Evolutionary conservation across 2,113 vertebrate genomes (phyloP).

Genomic region (Egretta garzetta): DNA sequence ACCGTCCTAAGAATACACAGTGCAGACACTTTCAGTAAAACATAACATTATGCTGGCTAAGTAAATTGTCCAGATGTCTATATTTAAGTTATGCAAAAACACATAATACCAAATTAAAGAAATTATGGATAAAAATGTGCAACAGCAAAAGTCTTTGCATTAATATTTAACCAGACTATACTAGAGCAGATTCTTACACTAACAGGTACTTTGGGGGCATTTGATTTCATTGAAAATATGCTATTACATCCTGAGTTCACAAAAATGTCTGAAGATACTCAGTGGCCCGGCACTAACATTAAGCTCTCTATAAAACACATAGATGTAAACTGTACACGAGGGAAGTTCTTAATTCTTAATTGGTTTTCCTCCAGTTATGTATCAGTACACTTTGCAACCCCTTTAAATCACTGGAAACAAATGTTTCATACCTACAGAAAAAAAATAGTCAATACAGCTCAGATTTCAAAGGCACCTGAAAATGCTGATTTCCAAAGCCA

Average conservation of each 20-base stretch:
- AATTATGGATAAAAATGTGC: slow-evolving; percentile 57
- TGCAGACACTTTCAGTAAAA: slow-evolving; percentile 38
- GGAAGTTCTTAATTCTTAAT: background rate
- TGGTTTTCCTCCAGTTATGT: background rate
- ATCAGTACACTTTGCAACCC: background rate
- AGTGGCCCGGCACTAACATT: background rate
- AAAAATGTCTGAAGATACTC: background rate
- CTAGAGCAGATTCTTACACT: slow-evolving; percentile 32
- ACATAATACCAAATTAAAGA: slow-evolving; percentile 56
- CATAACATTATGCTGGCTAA: slow-evolving; percentile 10
- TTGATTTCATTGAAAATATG: slow-evolving; percentile 43
- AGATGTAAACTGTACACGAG: background rate
- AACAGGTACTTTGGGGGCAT: slow-evolving; percentile 48
- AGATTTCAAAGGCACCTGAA: background rate
- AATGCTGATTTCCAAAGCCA: background rate
- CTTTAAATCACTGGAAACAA: background rate
- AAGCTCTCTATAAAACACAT: background rate
- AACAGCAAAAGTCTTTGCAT: slow-evolving; percentile 57
- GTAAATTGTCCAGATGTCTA: slow-evolving; percentile 60
- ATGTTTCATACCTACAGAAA: background rate
- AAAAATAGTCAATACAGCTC: background rate
- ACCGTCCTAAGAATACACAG: background rate
- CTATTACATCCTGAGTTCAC: background rate
- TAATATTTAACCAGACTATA: slow-evolving; percentile 68
- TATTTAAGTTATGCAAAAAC: slow-evolving; percentile 65